Base-by-base conservation (phyloP, 2,888 invertebrate genomes). In the Lutraria lutraria region DNA sequence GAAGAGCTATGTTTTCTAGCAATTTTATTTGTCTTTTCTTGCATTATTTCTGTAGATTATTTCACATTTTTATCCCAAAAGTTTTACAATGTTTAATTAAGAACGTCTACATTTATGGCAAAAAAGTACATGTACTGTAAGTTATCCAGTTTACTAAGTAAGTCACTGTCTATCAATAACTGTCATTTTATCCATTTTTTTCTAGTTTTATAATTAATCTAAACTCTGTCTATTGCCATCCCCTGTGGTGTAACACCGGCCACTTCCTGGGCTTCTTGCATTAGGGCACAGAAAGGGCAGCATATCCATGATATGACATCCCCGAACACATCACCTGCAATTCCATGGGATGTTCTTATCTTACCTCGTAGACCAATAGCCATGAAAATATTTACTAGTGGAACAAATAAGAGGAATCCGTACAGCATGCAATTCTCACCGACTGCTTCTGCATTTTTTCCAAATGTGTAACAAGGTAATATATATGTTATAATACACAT, bases 391-490 rank as follows among this genome's bases (percentile, higher is more conserved):
- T 95, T 94, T 13, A 94, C 91, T 2, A 94, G 83, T 3, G 95
- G 95, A 13, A 96, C 92, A 52, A 95, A 83, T 89, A 93, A 90
- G 21, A 93, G 93, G 13, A 96, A 79, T 16, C 95, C 96, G 83
- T 95, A 96, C 31, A 96, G 89, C 15, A 96, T 83, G 86, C 96
- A 96, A 85, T 92, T 94, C 54, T 96, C 96, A 6, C 96, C 96
- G 2, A 95, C 95, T 3, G 94, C 93, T 86, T 96, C 96, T 0
- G 95, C 96, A 90, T 95, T 96, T 91, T 96, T 96, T 16, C 96
- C 96, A 81, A 95, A 95, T 81, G 95, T 95, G 93, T 96, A 96
- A 88, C 96, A 96, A 13, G 96, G 96, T 19, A 94, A 89, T 56
- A 96, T 91, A 90, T 94, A 96, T 29, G 95, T 95, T 83, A 96